These are phyloP conservation scores for Siniperca chuatsi DNA, from an alignment of 2,113 vertebrate species.

Conservation along the genomic window DNA sequence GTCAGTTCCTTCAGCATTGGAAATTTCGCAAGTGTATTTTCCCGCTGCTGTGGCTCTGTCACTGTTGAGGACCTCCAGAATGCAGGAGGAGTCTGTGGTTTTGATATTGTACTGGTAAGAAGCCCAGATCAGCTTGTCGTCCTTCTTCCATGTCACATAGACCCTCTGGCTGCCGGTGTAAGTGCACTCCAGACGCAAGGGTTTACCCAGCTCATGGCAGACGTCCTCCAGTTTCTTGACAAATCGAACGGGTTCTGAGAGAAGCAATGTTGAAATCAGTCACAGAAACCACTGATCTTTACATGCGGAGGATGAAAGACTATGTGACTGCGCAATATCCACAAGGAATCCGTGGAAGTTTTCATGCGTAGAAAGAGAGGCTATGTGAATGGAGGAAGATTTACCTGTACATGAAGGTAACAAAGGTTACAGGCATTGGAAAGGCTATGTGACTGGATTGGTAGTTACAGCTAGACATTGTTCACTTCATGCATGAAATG, in stretches of 20 bases:
- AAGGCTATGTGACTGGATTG: conserved; percentile 5
- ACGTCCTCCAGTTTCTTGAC: conserved; percentile 84
- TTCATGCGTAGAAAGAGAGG: not conserved
- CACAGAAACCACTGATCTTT: not conserved
- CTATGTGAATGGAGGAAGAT: conserved; percentile 7
- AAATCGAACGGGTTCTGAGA: conserved; percentile 61
- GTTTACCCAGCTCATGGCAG: conserved; percentile 66
- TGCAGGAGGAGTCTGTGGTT: conserved; percentile 83
- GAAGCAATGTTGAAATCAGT: conserved; percentile 44
- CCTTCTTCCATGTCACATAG: conserved; percentile 88
- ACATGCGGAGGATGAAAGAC: not conserved
- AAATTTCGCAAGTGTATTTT: conserved; percentile 89
- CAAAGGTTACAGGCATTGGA: not conserved
- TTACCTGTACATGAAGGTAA: not conserved
- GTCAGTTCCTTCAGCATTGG: conserved; percentile 88
- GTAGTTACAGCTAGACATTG: not conserved
- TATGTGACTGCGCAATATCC: not conserved
- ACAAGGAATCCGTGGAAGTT: not conserved
- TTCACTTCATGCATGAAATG: conserved; percentile 22
- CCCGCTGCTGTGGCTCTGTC: conserved; percentile 84
- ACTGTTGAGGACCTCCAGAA: conserved; percentile 86
- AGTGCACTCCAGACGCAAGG: conserved; percentile 53
- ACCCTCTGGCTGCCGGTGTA: conserved; percentile 87
- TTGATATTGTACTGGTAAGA: conserved; percentile 76
- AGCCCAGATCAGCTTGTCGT: conserved; percentile 86